A percentile compares a stretch with the other conserved stretches of the same genome.
phyloP scores from a whole-genome alignment of 2,888 invertebrate species.

The Apocheima hispidaria region DNA sequence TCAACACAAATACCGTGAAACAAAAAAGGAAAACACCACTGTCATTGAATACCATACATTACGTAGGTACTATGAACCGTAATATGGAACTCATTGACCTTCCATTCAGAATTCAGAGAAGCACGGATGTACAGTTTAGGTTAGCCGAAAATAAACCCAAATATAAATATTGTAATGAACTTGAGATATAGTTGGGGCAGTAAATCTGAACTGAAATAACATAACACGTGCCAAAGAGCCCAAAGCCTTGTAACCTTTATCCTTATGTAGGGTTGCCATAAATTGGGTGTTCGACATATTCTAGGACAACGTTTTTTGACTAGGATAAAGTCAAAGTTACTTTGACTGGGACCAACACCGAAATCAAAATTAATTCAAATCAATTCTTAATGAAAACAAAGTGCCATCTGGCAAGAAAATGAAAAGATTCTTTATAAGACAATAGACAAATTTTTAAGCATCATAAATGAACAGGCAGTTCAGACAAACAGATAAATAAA shows the following conservation, averaged over 20 bases:
- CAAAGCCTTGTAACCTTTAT: conserved; percentile 45
- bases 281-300: no score
- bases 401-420: conserved; percentile 70
- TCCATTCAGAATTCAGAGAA: conserved; percentile 45
- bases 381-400: conserved; percentile 45
- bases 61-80: neutral
- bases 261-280: conserved; percentile 36
- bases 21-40: no score
- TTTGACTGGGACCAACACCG: no score
- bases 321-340: no score
- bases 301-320: no score
- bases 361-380: no score
- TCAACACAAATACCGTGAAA: no score
- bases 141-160: conserved; percentile 55
- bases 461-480: neutral
- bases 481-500: neutral
- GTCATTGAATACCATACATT: neutral
- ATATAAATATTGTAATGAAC: conserved; percentile 67
- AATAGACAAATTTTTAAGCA: neutral
- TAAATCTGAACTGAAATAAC: conserved; percentile 61
- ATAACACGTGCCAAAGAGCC: conserved; percentile 55
- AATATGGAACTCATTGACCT: conserved; percentile 47
- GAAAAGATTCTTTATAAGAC: neutral
- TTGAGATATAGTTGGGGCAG: conserved; percentile 59
- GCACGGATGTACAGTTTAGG: conserved; percentile 44